A percentile compares a stretch with the other conserved stretches of the same genome.
These are phyloP conservation scores for Rhinolophus ferrumequinum DNA, from an alignment of 2,113 vertebrate genomes.

Conservation along the genomic window DNA sequence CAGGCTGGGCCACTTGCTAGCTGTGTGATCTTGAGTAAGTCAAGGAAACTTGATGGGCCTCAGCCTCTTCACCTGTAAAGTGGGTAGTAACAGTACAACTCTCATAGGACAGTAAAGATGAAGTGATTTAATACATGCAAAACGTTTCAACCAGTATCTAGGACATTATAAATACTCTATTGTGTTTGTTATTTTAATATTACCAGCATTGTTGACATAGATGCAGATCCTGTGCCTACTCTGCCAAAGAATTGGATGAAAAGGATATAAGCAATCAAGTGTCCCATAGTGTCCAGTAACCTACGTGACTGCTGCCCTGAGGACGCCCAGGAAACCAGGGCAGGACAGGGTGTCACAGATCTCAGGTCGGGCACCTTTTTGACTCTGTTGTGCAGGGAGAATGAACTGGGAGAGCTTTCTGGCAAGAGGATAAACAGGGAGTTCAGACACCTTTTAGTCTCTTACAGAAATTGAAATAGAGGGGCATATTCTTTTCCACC, in stretches of 20 bases:
- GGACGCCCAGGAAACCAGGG: not conserved
- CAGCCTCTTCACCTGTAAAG: not conserved
- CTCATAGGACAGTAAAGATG: not conserved
- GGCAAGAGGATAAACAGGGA: not conserved
- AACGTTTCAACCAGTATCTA: not conserved
- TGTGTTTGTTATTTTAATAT: not conserved
- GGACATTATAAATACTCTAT: not conserved
- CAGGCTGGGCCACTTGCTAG: not conserved
- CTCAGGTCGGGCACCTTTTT: not conserved
- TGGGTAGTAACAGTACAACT: not conserved
- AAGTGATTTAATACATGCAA: not conserved
- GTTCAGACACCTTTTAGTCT: not conserved
- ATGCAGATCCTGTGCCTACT: not conserved
- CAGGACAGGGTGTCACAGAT: not conserved
- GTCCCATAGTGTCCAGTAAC: not conserved
- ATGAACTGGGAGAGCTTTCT: not conserved
- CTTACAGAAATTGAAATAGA: conserved; percentile 14
- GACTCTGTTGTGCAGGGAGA: not conserved
- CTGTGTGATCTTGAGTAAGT: not conserved
- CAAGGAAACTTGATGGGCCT: not conserved
- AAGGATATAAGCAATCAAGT: not conserved
- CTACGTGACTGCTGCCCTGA: not conserved
- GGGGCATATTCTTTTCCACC: not conserved
- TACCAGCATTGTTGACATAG: not conserved
- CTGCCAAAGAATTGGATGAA: not conserved